A percentile compares a stretch with the other conserved stretches of the same genome.
Conservation (phyloP, 2,797 vertebrate genomes). For the Anomalospiza imberbis region DNA sequence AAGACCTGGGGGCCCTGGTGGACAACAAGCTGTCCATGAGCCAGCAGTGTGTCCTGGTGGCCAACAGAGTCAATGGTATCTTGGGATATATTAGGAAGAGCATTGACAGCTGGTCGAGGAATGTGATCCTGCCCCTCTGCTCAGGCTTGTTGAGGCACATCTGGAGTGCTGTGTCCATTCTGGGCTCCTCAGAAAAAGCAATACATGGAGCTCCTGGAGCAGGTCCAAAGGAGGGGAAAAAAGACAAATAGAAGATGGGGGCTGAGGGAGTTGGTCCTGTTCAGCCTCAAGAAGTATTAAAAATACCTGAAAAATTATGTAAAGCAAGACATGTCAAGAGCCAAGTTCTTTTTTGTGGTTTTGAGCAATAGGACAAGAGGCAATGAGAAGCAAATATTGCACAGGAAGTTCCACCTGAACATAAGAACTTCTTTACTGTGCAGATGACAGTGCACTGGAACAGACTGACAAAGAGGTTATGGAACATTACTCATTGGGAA, state of each 20-base stretch:
- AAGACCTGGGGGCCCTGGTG: not conserved
- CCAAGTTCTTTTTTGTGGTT: not conserved
- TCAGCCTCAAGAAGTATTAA: not conserved
- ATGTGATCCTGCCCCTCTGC: not conserved
- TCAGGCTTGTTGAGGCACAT: not conserved
- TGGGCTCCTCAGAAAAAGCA: not conserved
- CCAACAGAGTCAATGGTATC: not conserved
- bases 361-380: not conserved
- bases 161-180: not conserved
- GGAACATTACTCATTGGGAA: not conserved
- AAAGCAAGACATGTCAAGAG: not conserved
- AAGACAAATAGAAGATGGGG: not conserved
- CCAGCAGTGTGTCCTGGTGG: not conserved
- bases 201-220: not conserved
- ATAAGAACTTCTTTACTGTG: not conserved
- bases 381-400: not conserved
- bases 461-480: not conserved
- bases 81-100: not conserved
- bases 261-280: not conserved
- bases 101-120: fast-evolving
- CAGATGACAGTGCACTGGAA: not conserved
- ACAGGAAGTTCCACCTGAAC: not conserved
- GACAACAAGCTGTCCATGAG: not conserved
- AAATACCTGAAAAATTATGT: not conserved
- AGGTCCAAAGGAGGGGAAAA: not conserved